These are phyloP conservation scores for Orchestia grillus DNA, from an alignment of 1,140 invertebrate species.

Conservation along the genomic window DNA sequence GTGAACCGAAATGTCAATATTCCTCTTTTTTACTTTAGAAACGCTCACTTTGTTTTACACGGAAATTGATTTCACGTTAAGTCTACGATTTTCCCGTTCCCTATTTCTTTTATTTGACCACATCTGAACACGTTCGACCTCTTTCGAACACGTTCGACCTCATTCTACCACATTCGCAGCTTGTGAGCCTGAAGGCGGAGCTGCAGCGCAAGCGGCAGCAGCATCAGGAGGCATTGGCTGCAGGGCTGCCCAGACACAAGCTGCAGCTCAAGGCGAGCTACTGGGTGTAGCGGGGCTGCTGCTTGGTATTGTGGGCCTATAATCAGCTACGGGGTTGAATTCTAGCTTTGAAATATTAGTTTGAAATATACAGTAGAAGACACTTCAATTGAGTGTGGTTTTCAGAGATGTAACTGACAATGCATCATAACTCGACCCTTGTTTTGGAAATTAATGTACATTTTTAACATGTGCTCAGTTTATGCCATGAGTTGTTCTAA, in stretches of 20 bases:
- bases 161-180: too few species aligned
- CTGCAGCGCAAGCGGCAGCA: slow-evolving; percentile 18
- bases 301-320: too few species aligned
- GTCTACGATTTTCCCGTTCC: not conserved
- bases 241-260: not conserved
- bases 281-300: too few species aligned
- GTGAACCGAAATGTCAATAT: too few species aligned
- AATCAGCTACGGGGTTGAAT: too few species aligned
- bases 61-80: not conserved
- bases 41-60: too few species aligned
- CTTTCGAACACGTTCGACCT: too few species aligned
- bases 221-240: not conserved
- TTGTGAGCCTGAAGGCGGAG: slow-evolving; percentile 36
- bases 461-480: not conserved
- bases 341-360: not conserved
- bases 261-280: slow-evolving; percentile 17
- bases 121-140: too few species aligned
- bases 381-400: not conserved
- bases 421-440: not conserved
- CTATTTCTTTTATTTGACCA: not conserved
- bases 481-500: too few species aligned
- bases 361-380: not conserved
- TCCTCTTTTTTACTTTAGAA: too few species aligned
- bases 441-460: not conserved
- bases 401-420: not conserved